These are phyloP conservation scores for Xestia rhomboidea DNA, from an alignment of 2,888 invertebrate species.

Conservation along the genomic window DNA sequence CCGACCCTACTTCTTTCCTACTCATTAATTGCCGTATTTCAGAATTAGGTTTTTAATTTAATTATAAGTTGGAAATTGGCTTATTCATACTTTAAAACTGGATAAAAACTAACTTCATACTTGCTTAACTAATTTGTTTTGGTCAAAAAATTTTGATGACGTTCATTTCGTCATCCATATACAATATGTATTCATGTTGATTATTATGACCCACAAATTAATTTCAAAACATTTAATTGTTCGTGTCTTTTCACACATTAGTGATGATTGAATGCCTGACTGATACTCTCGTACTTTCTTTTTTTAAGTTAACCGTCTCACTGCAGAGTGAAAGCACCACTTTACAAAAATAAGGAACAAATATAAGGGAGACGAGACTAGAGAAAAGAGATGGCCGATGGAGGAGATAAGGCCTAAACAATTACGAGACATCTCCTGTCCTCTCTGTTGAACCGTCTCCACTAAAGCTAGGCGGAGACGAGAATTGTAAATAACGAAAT, in stretches of 20 bases:
- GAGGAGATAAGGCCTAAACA: too few relatives aligned
- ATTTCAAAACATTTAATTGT: background rate
- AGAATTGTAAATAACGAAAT: too few relatives aligned
- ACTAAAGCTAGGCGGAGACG: too few relatives aligned
- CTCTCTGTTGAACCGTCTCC: too few relatives aligned
- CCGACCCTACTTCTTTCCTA: background rate
- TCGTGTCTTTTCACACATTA: background rate
- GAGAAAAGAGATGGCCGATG: too few relatives aligned
- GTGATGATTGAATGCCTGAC: background rate
- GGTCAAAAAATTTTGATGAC: background rate
- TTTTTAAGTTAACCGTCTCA: background rate
- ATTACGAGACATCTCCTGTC: too few relatives aligned
- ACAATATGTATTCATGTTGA: background rate
- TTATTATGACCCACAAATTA: background rate
- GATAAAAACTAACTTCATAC: background rate
- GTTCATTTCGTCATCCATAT: background rate
- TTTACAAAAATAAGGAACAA: background rate
- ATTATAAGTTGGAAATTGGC: background rate
- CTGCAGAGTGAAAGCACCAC: background rate
- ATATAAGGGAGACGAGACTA: background rate
- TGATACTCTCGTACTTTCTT: background rate
- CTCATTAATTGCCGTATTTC: background rate
- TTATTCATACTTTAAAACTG: background rate
- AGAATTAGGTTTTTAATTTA: background rate
- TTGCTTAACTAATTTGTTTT: constrained; percentile 1